These are phyloP conservation scores for Mormoops blainvillei DNA, from an alignment of 2,113 vertebrate genomes.

Conservation along the genomic window DNA sequence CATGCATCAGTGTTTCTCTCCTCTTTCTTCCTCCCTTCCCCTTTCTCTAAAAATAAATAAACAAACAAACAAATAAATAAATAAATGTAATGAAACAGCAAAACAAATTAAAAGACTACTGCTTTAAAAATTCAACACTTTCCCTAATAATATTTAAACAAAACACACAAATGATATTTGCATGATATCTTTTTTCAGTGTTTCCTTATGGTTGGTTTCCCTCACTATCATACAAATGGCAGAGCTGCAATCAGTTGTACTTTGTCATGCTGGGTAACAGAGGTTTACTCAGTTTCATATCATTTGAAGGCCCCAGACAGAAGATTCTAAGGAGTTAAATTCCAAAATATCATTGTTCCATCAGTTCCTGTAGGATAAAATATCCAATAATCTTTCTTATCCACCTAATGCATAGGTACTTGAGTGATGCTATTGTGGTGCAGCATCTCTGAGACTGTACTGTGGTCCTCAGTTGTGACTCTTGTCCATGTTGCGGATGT, in stretches of 20 bases:
- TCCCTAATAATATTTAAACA: slow-evolving; percentile 36
- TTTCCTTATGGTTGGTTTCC: slow-evolving; percentile 74
- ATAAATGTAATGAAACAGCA: not conserved
- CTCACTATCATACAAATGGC: slow-evolving; percentile 65
- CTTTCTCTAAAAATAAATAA: too few species aligned
- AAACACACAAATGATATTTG: slow-evolving; percentile 32
- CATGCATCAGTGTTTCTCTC: too few species aligned
- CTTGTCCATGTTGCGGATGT: slow-evolving; percentile 94
- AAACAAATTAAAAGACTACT: not conserved
- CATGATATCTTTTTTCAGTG: slow-evolving; percentile 68
- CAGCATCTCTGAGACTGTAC: slow-evolving; percentile 90
- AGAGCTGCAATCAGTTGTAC: slow-evolving; percentile 35
- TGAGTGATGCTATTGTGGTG: slow-evolving; percentile 96
- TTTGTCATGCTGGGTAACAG: slow-evolving; percentile 75
- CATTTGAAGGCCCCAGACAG: slow-evolving; percentile 91
- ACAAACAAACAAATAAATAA: too few species aligned
- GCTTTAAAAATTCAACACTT: too few species aligned
- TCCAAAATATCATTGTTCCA: slow-evolving; percentile 93
- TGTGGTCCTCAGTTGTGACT: slow-evolving; percentile 90
- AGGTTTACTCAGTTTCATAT: slow-evolving; percentile 83
- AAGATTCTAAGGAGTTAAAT: slow-evolving; percentile 93
- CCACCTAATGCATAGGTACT: slow-evolving; percentile 94
- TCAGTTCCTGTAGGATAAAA: slow-evolving; percentile 93
- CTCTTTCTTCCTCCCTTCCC: too few species aligned
- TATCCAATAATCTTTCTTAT: slow-evolving; percentile 92